Percentiles rank a stretch among this genome's conserved stretches.
Evolutionary conservation across 1,140 invertebrate species (phyloP).

Genomic region (Steinernema feltiae): DNA sequence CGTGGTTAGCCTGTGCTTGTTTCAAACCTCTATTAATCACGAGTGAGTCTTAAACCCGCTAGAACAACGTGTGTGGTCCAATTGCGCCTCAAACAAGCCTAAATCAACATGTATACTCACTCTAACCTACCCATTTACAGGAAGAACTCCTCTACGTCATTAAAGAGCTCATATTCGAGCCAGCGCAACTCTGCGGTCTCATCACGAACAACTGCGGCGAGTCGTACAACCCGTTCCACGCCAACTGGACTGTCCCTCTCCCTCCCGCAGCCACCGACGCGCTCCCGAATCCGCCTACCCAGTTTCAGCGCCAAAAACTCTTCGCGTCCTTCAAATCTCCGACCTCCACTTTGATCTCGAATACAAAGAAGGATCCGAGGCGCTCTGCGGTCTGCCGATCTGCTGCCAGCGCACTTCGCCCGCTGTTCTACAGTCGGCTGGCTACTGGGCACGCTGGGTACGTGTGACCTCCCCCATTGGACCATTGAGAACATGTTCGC

Average conservation of each 20-base stretch:
- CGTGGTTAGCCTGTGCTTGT: no score
- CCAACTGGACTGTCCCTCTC: conserved; percentile 19
- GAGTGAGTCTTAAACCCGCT: no score
- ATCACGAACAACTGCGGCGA: neutral
- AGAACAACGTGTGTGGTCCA: no score
- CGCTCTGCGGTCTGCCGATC: conserved; percentile 60
- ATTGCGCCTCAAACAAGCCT: no score
- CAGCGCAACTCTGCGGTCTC: neutral
- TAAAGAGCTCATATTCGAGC: neutral
- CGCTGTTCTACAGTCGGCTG: conserved; percentile 33
- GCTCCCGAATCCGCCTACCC: no score
- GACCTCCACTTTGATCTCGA: conserved; percentile 61
- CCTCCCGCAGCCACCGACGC: conserved; percentile 4
- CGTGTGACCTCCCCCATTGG: conserved; percentile 48
- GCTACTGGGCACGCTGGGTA: conserved; percentile 53
- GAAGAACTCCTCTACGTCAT: conserved; percentile 39
- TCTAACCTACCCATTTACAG: conserved; percentile 10
- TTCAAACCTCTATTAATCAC: no score
- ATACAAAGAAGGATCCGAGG: conserved; percentile 58
- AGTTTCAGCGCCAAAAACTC: no score
- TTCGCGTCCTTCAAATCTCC: conserved; percentile 60
- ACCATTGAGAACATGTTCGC: conserved; percentile 51
- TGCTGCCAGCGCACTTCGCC: conserved; percentile 57
- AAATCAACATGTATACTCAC: no score
- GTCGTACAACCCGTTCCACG: neutral